A percentile compares a stretch with the other conserved stretches of the same genome.
phyloP scores from a whole-genome alignment of 2,888 invertebrate species.

The Trissoscelio sp. region DNA sequence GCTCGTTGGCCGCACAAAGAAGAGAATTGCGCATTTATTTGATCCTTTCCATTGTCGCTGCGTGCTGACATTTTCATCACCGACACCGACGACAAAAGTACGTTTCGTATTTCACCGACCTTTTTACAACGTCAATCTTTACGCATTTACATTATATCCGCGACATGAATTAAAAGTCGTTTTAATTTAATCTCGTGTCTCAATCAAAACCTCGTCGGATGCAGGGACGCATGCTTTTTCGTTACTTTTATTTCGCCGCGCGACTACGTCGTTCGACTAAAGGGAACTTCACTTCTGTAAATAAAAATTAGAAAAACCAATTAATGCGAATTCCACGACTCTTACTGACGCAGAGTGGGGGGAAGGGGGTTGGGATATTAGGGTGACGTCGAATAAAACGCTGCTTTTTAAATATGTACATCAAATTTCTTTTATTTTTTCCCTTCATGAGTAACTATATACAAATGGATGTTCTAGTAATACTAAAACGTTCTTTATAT shows the following conservation, averaged over 20 bases:
- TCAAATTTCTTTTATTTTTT: constrained; percentile 69
- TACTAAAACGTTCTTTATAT: constrained; percentile 72
- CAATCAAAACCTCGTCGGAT: constrained; percentile 59
- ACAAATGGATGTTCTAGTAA: constrained; percentile 80
- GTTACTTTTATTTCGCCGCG: constrained; percentile 59
- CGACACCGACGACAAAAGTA: constrained; percentile 65
- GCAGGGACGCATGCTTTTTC: constrained; percentile 51
- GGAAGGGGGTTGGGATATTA: background rate
- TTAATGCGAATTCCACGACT: constrained; percentile 31
- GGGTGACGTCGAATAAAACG: constrained; percentile 31
- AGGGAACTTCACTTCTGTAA: constrained; percentile 55
- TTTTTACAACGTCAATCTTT: constrained; percentile 65
- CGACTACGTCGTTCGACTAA: constrained; percentile 20
- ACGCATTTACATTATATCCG: constrained; percentile 64
- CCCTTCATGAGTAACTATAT: constrained; percentile 81
- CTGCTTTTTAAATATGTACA: constrained; percentile 57
- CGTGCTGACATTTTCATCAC: constrained; percentile 66
- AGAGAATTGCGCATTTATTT: constrained; percentile 69
- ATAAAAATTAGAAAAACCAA: constrained; percentile 59
- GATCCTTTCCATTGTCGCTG: constrained; percentile 68
- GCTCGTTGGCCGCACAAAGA: constrained; percentile 71
- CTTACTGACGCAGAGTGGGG: constrained; percentile 1
- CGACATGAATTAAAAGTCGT: constrained; percentile 68
- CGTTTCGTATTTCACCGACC: constrained; percentile 61
- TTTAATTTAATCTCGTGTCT: constrained; percentile 69